A percentile compares a stretch with the other conserved stretches of the same genome.
These are phyloP conservation scores for Pogonognathellus flavescens DNA, from an alignment of 1,140 invertebrate species.

Conservation along the genomic window DNA sequence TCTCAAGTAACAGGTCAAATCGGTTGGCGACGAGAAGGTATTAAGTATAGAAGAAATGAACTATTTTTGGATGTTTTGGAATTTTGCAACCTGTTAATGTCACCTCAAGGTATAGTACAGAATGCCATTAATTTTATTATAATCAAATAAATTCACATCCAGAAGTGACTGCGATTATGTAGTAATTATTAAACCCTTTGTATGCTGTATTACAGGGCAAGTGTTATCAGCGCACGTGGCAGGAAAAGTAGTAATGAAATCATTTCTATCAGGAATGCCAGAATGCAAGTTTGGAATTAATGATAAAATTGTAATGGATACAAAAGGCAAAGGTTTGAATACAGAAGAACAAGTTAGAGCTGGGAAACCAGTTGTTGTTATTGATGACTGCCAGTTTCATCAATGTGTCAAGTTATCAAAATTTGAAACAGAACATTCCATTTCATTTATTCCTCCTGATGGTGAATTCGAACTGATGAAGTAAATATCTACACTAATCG, in stretches of 20 bases:
- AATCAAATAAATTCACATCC: no score
- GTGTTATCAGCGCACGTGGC: slow-evolving; percentile 99
- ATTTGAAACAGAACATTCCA: slow-evolving; percentile 99
- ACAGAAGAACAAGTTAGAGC: slow-evolving; percentile 87
- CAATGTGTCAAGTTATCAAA: slow-evolving; percentile 99
- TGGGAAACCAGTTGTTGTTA: slow-evolving; percentile 96
- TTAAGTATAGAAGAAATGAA: slow-evolving; percentile 99
- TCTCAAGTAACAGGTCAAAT: slow-evolving; percentile 99
- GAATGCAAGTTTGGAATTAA: slow-evolving; percentile 99
- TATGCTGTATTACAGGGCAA: slow-evolving; percentile 91
- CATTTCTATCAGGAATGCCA: slow-evolving; percentile 99
- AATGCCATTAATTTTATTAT: neutral
- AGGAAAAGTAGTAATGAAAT: slow-evolving; percentile 99
- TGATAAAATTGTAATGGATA: slow-evolving; percentile 95
- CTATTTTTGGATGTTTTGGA: slow-evolving; percentile 99
- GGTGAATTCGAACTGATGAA: slow-evolving; percentile 99
- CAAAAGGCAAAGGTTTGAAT: slow-evolving; percentile 84
- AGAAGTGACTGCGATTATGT: no score
- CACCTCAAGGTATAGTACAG: slow-evolving; percentile 88
- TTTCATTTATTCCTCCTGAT: slow-evolving; percentile 99
- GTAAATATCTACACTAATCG: slow-evolving; percentile 72
- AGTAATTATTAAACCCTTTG: neutral
- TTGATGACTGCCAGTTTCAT: slow-evolving; percentile 99
- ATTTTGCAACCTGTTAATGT: slow-evolving; percentile 99
- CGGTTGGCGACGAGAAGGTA: slow-evolving; percentile 99